Conservation (phyloP, 2,113 vertebrate species). For the Serinus canaria region DNA sequence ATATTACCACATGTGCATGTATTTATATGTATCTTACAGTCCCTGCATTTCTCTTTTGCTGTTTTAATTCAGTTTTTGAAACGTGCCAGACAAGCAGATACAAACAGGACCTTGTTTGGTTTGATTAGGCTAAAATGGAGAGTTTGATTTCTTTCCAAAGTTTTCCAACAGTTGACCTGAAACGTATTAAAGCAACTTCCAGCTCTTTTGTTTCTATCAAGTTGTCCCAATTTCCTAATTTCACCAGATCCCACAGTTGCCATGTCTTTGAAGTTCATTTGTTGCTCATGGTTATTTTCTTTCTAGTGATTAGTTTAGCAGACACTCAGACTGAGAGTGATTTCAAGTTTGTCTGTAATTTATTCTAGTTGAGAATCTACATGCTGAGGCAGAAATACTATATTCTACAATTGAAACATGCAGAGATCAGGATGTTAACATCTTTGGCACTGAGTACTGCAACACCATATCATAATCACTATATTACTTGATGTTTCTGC, state of each 20-base stretch:
- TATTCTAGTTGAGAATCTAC: constrained; percentile 15
- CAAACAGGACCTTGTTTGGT: constrained; percentile 46
- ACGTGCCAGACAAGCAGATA: neutral
- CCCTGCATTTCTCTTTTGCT: neutral
- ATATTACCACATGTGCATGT: neutral
- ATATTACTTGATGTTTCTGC: neutral
- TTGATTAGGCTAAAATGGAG: constrained; percentile 27
- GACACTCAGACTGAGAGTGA: constrained; percentile 12
- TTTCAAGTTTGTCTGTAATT: neutral
- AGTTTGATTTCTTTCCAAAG: constrained; percentile 35
- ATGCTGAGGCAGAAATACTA: neutral
- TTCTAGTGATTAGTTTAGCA: constrained; percentile 41
- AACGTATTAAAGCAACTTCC: neutral
- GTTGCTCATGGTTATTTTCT: neutral
- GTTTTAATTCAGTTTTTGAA: constrained; percentile 12
- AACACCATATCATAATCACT: neutral
- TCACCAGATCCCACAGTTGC: constrained; percentile 8
- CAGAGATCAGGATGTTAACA: neutral
- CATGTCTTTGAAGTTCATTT: constrained; percentile 24
- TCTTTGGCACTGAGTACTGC: neutral
- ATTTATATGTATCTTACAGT: neutral
- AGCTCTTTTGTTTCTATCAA: constrained; percentile 3
- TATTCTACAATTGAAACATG: neutral
- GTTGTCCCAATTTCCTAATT: neutral
- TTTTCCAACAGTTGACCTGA: constrained; percentile 45